Base-by-base conservation (phyloP, 2,113 vertebrate genomes). In the Tetrax tetrax region DNA sequence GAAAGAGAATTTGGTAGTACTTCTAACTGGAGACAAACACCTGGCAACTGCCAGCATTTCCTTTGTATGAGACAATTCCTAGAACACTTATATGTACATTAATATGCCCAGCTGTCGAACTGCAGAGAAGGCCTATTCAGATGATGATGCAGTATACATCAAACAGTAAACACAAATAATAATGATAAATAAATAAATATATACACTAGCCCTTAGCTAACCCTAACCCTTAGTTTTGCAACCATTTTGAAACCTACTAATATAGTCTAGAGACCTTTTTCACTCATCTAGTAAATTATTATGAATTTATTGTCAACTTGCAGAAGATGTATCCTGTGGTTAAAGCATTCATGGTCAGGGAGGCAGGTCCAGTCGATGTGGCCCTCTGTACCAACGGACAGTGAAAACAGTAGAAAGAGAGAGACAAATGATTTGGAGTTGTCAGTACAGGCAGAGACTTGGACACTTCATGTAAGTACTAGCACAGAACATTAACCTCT, bases 51-150 rank as follows among this genome's bases (percentile, higher is more conserved):
- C 33, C 57, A 88, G 29, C 21, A 54, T 59, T 90, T 68, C 57
- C 41, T 59, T 47, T 71, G 20, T 14, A 17, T 33, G 24, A 90
- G 35, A 45, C 29, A 38, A 61, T n/a, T 83, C 37, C 35, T 37
- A 35, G 24, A 57, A 27, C 28, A 38, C 10, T 45, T 48, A 3
- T 0, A 33, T 1, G 5, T 20, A 48, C 22, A 22, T 37, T 37
- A 75, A 64, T 23, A 74, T 53, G 45, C 4, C 6, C 60, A 81
- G 35, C 41, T 78, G 50, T 17, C 0, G 0, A 54, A 60, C 0
- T n/a, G 38, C 22, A 81, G 45, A 68, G 22, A 9, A 78, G 16
- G 19, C 19, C 33, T 43, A 8, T 60, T 88, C n/a, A 77, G 59
- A 60, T 16, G 3, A 21, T 14, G 33, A 74, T 45, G 19, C 4